Evolutionary conservation across 2,113 vertebrate genomes (phyloP).

Genomic region (Nipponia nippon): DNA sequence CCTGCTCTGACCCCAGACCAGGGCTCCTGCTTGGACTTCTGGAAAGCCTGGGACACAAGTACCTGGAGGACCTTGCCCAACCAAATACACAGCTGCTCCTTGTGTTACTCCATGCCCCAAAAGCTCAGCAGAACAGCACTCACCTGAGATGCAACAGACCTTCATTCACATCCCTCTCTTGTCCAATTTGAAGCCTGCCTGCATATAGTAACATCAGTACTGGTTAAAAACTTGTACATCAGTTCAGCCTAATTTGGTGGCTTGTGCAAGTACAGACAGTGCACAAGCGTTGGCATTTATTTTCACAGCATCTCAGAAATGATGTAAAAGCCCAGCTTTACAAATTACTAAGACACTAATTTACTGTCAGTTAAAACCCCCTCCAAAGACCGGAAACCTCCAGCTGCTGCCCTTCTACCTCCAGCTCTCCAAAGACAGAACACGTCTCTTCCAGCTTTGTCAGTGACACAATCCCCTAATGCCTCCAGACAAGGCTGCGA

Average conservation of each 20-base stretch:
- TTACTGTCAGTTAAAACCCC: not conserved
- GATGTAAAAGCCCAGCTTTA: not conserved
- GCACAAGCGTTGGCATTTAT: not conserved
- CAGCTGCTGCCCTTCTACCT: not conserved
- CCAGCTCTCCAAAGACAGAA: not conserved
- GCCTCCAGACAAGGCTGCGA: fast-evolving
- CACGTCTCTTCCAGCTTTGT: not conserved
- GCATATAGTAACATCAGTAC: not conserved
- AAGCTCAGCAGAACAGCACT: not conserved
- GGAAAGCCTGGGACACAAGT: not conserved
- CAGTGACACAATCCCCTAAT: not conserved
- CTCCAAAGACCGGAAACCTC: not conserved
- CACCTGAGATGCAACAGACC: not conserved
- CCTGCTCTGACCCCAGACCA: not conserved
- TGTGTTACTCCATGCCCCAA: not conserved
- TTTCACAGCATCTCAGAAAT: not conserved
- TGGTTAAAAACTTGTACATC: not conserved
- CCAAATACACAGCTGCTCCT: not conserved
- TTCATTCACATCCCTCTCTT: not conserved
- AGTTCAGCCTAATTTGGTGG: not conserved
- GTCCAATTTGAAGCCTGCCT: fast-evolving
- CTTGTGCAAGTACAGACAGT: not conserved
- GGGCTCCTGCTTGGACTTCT: not conserved
- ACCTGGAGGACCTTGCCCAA: not conserved
- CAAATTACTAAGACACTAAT: not conserved